phyloP scores from a whole-genome alignment of 1,140 invertebrate genomes.

The Lineus longissimus region DNA sequence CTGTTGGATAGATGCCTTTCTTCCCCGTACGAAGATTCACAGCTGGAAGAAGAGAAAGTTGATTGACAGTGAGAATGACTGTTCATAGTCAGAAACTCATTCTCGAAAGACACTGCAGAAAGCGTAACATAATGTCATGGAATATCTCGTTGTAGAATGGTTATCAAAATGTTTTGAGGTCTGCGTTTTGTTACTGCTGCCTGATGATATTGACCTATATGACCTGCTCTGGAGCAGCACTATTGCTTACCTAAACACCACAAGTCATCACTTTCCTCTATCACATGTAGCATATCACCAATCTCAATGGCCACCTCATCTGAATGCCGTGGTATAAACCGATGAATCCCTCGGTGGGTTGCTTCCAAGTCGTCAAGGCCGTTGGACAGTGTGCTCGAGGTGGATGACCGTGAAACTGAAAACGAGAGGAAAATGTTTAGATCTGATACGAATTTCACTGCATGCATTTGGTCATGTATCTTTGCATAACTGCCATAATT shows the following conservation, averaged over 20 bases:
- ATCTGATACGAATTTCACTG: no score
- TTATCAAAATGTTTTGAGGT: no score
- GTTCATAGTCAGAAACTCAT: background rate
- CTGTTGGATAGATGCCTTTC: conserved; percentile 93
- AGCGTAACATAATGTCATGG: no score
- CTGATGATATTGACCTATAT: no score
- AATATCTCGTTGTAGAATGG: no score
- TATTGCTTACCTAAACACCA: conserved; percentile 81
- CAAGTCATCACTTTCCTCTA: conserved; percentile 91
- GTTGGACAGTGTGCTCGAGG: background rate
- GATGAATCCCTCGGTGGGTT: conserved; percentile 90
- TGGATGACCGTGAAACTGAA: background rate
- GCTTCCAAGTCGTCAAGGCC: conserved; percentile 64
- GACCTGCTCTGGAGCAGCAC: background rate
- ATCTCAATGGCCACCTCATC: conserved; percentile 96
- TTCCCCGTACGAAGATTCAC: conserved; percentile 88
- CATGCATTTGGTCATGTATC: no score
- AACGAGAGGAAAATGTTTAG: background rate
- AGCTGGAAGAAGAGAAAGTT: conserved; percentile 58
- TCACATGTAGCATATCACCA: conserved; percentile 94
- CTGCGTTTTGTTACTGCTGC: no score
- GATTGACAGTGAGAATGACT: background rate
- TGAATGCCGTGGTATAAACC: conserved; percentile 88
- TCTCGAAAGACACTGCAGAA: no score
- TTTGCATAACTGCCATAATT: no score